phyloP scores from a whole-genome alignment of 2,888 invertebrate species.

The Cyrtodaria siliqua region DNA sequence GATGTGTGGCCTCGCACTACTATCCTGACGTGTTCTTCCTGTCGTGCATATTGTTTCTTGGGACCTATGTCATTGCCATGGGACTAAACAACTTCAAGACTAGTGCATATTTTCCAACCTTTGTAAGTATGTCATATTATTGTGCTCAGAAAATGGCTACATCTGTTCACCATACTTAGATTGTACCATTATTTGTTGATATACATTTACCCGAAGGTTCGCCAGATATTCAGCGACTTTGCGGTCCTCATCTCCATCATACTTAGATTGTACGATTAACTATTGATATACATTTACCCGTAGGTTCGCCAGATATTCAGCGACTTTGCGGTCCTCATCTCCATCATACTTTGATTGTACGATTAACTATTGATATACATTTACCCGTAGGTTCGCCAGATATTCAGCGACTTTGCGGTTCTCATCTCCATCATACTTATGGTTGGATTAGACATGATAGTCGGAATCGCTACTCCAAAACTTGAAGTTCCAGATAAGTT shows the following conservation, averaged over 20 bases:
- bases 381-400: conserved; percentile 94
- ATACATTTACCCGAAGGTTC: too few species aligned
- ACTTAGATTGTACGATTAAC: too few species aligned
- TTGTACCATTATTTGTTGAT: too few species aligned
- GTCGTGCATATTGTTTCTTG: conserved; percentile 96
- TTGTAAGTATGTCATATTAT: conserved; percentile 91
- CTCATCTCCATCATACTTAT: conserved; percentile 97
- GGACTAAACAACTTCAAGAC: conserved; percentile 97
- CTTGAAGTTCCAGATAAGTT: conserved; percentile 90
- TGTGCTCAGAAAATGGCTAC: too few species aligned
- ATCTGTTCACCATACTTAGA: too few species aligned
- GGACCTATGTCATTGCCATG: conserved; percentile 96
- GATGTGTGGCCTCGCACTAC: conserved; percentile 68
- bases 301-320: conserved; percentile 96
- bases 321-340: conserved; percentile 98
- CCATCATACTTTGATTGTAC: conserved; percentile 95
- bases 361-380: too few species aligned
- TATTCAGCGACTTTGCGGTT: conserved; percentile 98
- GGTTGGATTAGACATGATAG: conserved; percentile 93
- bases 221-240: too few species aligned
- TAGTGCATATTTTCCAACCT: conserved; percentile 96
- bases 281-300: too few species aligned
- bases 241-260: too few species aligned
- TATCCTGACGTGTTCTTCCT: conserved; percentile 93
- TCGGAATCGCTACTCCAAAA: conserved; percentile 97